Evolutionary conservation across 1,140 invertebrate genomes (phyloP), one percentile per base, ranked within the genome.

Genomic region (Coptotermes formosanus): DNA sequence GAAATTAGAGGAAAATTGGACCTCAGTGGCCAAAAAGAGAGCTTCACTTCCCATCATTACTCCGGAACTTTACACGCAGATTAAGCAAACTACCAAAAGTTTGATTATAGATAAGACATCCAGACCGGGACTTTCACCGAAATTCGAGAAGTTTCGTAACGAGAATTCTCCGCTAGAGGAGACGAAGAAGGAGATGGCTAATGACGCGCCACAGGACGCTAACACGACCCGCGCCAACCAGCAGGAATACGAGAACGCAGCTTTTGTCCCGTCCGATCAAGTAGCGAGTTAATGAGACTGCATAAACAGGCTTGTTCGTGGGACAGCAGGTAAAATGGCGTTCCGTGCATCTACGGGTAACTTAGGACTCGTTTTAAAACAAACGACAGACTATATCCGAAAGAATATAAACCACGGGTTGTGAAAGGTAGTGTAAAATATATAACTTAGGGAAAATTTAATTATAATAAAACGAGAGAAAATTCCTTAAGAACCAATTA

Each of bases 141-240:
- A 91, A 87, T 91, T 92, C 87, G 91, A 91, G 87, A 88, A 91
- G 83, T 88, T 92, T 69, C 89, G 90, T 83, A 91, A 92, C 88
- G 91, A 92, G 88, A 89, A 91, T 83, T 91, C 91, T 85, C 91
- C 91, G n/a, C 90, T 91, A 86, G 91, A 92, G 87, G 91, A 92
- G 85, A 91, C 38, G 7, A 55, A 90, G 87, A 89, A 91, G 87
- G 81, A 44, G 16, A 44, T 32, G 30, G 9, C 2, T 38, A 69
- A 43, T 6, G 59, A 38, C 19, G 44, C 85, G 25, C 16, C 83
- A 45, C n/a, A 45, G 19, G 0, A 6, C 44, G 6, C 4, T 0
- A n/a, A 45, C 25, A 30, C 83, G 25, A 45, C 48, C 7, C n/a
- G 48, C 2, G 48, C 3, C 16, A 30, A 8, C 16, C 6, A 48